Evolutionary conservation across 2,797 vertebrate genomes (phyloP).

Genomic region (Bovichtus diacanthus): DNA sequence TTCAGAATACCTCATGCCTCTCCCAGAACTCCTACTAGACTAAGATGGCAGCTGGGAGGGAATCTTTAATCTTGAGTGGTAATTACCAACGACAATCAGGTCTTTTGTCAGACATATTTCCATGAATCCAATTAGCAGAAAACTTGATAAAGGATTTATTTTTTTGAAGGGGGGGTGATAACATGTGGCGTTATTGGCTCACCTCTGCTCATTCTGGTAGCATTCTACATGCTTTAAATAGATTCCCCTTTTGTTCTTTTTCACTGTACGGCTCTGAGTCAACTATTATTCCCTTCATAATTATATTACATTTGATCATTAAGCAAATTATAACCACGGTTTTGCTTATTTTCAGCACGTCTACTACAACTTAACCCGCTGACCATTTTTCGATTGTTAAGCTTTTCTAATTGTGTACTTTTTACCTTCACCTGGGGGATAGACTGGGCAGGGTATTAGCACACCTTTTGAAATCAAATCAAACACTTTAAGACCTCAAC

Average conservation of each 20-base stretch:
- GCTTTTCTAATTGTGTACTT: not conserved
- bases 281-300: not conserved
- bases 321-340: not conserved
- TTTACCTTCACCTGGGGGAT: not conserved
- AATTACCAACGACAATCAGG: conserved; percentile 87
- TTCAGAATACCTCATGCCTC: not conserved
- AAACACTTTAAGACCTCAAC: not conserved
- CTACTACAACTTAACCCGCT: not conserved
- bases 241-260: not conserved
- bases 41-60: conserved; percentile 54
- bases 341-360: not conserved
- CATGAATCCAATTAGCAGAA: conserved; percentile 89
- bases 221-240: not conserved
- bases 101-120: conserved; percentile 85
- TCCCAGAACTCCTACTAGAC: conserved; percentile 4
- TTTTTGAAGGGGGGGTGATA: conserved; percentile 39
- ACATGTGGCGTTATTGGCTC: conserved; percentile 13
- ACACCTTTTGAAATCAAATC: not conserved
- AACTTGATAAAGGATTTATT: conserved; percentile 84
- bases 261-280: not conserved
- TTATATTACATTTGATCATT: too few relatives aligned
- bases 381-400: not conserved
- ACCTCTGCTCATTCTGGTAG: not conserved
- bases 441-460: not conserved
- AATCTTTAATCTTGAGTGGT: conserved; percentile 87